Conservation (phyloP, 2,797 vertebrate species). For the Sarcoramphus papa region DNA sequence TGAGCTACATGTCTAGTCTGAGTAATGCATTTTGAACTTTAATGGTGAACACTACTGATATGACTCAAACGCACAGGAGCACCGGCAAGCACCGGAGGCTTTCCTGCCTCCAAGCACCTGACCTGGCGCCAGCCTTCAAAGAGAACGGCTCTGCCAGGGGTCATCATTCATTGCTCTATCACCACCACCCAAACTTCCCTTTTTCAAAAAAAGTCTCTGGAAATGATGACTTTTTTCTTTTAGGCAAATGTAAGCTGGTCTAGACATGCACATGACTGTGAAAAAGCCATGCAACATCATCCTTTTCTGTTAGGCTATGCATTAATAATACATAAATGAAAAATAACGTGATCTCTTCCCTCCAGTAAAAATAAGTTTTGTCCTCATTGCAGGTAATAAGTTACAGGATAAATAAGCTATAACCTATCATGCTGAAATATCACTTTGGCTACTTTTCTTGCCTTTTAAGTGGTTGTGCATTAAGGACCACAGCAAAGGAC, state of each 20-base stretch:
- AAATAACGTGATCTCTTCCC: background rate
- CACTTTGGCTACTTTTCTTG: background rate
- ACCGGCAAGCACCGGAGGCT: background rate
- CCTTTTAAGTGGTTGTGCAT: background rate
- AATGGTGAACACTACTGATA: background rate
- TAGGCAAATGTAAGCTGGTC: background rate
- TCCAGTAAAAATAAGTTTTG: background rate
- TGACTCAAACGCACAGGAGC: conserved; percentile 29
- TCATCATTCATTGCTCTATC: background rate
- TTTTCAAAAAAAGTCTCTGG: background rate
- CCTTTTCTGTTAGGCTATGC: background rate
- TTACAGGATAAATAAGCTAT: background rate
- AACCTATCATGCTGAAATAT: background rate
- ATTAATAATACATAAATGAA: background rate
- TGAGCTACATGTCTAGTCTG: background rate
- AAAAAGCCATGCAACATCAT: background rate
- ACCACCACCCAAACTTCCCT: background rate
- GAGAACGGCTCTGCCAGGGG: background rate
- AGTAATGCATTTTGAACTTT: conserved; percentile 52
- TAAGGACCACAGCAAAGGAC: background rate
- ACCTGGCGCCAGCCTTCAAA: background rate
- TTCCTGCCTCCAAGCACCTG: conserved; percentile 7
- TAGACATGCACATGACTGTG: background rate
- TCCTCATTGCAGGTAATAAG: background rate
- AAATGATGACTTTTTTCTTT: background rate